phyloP scores from a whole-genome alignment of 1,140 invertebrate genomes.

The Macrocentrus cingulum region DNA sequence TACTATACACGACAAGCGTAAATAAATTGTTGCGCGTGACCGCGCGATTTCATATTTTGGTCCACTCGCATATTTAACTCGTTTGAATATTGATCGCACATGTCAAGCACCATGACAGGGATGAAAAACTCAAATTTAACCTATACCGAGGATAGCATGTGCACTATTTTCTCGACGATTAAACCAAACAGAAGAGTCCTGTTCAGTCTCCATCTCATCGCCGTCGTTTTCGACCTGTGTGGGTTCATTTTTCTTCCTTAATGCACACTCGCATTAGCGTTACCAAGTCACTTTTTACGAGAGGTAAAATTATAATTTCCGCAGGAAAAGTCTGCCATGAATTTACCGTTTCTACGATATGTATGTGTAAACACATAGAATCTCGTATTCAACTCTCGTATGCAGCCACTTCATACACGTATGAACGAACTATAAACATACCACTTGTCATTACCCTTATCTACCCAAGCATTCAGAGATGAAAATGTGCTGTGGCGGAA shows the following conservation, averaged over 20 bases:
- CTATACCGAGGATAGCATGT: neutral
- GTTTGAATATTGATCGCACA: conserved; percentile 1
- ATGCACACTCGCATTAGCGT: conserved; percentile 55
- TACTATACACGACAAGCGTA: neutral
- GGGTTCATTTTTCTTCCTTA: conserved; percentile 52
- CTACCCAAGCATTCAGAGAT: too few species aligned
- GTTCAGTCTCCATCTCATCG: conserved; percentile 1
- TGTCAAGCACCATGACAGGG: neutral
- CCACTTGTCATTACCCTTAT: too few species aligned
- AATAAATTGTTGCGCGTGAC: conserved; percentile 14
- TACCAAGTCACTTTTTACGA: conserved; percentile 47
- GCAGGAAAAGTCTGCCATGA: conserved; percentile 43
- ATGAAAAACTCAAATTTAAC: conserved; percentile 6
- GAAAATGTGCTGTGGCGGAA: too few species aligned
- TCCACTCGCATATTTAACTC: conserved; percentile 3
- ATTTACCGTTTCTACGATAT: conserved; percentile 47
- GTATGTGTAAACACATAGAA: too few species aligned
- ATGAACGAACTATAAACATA: too few species aligned
- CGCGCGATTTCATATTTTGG: conserved; percentile 6
- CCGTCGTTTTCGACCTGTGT: neutral
- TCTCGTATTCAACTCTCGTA: too few species aligned
- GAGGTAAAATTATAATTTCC: conserved; percentile 54
- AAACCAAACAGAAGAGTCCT: conserved; percentile 32
- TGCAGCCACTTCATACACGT: too few species aligned
- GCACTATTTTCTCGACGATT: conserved; percentile 52